Conservation (phyloP, 1,140 invertebrate genomes). For the Pinna nobilis region DNA sequence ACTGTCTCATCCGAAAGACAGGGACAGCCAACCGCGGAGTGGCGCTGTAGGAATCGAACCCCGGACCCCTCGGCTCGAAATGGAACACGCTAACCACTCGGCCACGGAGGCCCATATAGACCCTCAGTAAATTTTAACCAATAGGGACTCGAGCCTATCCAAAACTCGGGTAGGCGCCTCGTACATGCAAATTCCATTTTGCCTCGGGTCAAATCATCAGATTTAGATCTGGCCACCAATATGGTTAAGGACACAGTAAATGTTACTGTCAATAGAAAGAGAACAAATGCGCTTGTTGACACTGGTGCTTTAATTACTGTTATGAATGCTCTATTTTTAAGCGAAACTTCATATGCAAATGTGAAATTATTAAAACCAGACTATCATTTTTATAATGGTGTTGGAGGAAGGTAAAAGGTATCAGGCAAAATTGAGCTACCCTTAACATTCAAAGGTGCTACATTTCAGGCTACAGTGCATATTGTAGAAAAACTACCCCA, state of each 20-base stretch:
- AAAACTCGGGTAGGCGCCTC: not conserved
- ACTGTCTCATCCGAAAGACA: too few species aligned
- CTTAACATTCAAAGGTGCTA: not conserved
- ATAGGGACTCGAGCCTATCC: not conserved
- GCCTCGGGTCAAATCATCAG: too few species aligned
- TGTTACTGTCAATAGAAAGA: not conserved
- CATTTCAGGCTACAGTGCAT: not conserved
- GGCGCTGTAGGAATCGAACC: too few species aligned
- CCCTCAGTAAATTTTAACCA: too few species aligned
- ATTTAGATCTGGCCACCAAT: not conserved
- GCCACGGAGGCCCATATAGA: too few species aligned
- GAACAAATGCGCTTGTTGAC: constrained; percentile 3
- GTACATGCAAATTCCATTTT: too few species aligned
- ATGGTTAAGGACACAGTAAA: not conserved
- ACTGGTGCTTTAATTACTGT: not conserved
- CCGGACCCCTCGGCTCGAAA: too few species aligned
- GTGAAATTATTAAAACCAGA: not conserved
- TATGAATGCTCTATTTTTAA: not conserved
- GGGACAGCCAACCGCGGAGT: too few species aligned
- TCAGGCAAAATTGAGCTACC: not conserved
- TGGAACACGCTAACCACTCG: too few species aligned
- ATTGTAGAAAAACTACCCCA: not conserved
- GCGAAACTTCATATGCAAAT: not conserved
- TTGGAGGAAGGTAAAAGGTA: not conserved
- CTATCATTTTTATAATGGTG: not conserved